These are phyloP conservation scores for Volucella inflata DNA, from an alignment of 2,888 invertebrate species.

Conservation along the genomic window DNA sequence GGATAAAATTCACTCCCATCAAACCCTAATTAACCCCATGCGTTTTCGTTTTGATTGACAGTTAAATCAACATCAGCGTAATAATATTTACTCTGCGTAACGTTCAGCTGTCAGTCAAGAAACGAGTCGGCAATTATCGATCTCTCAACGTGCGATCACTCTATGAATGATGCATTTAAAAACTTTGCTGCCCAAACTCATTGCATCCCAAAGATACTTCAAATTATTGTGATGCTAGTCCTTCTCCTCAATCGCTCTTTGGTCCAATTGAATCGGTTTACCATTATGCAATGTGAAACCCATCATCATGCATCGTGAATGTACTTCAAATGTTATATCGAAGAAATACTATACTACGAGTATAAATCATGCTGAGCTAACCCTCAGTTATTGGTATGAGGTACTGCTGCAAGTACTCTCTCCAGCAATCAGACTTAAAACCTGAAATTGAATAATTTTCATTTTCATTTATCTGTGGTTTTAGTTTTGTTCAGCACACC, in stretches of 20 bases:
- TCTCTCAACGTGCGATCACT: no score
- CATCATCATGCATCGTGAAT: conserved; percentile 2
- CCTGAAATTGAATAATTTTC: conserved; percentile 24
- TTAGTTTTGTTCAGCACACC: not conserved
- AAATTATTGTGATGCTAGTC: not conserved
- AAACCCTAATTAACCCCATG: no score
- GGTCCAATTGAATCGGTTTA: conserved; percentile 14
- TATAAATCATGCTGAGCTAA: conserved; percentile 22
- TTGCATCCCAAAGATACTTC: not conserved
- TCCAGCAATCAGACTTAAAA: not conserved
- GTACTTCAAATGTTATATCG: not conserved
- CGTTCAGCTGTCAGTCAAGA: no score
- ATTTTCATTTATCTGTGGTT: not conserved
- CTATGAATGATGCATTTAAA: not conserved
- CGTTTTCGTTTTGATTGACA: no score
- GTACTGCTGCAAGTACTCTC: conserved; percentile 3
- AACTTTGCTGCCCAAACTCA: not conserved
- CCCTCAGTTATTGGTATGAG: not conserved
- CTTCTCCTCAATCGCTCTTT: not conserved
- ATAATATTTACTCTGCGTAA: no score
- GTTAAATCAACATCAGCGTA: no score
- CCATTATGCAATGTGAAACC: conserved; percentile 12
- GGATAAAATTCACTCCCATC: no score
- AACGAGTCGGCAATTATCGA: no score
- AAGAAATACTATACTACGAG: no score